Conservation (phyloP, 2,113 vertebrate species). For the Macquaria australasica region DNA sequence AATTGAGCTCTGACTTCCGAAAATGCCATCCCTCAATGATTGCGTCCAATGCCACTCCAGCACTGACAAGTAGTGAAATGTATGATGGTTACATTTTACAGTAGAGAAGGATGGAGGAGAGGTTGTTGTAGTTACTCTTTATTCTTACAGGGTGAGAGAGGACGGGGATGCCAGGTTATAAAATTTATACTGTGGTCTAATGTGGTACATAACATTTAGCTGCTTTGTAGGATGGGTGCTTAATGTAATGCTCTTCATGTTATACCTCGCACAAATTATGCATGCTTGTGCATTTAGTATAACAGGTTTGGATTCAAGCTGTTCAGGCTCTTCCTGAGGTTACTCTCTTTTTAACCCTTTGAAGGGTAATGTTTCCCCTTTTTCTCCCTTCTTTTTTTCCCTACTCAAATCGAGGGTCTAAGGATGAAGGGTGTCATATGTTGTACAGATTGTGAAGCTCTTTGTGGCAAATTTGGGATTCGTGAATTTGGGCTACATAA, state of each 20-base stretch:
- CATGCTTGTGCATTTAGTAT: background rate
- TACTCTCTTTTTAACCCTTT: too few species aligned
- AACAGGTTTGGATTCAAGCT: background rate
- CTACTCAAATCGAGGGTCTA: too few species aligned
- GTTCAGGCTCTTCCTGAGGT: too few species aligned
- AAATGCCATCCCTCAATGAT: background rate
- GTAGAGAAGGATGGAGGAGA: background rate
- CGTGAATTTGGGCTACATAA: background rate
- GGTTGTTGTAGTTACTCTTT: background rate
- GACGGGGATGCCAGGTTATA: background rate
- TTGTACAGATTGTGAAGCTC: background rate
- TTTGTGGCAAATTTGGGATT: background rate
- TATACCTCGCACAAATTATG: background rate
- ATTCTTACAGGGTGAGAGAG: background rate
- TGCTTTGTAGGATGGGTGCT: background rate
- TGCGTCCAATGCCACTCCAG: background rate
- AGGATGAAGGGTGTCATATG: background rate
- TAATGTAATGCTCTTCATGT: background rate
- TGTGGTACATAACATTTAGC: background rate
- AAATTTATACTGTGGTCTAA: background rate
- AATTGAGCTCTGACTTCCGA: constrained; percentile 1
- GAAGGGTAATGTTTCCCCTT: too few species aligned
- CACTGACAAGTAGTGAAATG: background rate
- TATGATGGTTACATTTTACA: background rate
- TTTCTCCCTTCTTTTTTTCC: too few species aligned